Base-by-base conservation (phyloP, 2,888 invertebrate species). In the Callyntrura guangdongensis region DNA sequence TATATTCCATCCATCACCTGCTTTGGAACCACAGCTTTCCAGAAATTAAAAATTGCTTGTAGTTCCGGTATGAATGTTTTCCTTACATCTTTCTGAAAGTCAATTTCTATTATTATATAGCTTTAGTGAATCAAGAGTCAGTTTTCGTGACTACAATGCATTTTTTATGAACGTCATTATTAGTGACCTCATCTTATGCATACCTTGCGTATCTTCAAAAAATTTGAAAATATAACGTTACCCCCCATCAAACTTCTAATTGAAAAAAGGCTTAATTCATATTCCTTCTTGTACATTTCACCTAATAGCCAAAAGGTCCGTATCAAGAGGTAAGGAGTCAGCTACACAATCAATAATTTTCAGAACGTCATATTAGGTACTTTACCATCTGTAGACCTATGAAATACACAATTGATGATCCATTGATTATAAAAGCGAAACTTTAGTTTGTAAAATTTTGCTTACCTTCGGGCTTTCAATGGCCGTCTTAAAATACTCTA, bases 251-350 rank as follows among this genome's bases (percentile, higher is more conserved):
- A 9, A 64, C 6, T 0, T 22, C 64, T 22, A 22, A 64, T 9
- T 25, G 3, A 2, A 5, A 0, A n/a, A 45, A 72, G 36, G 5
- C n/a, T 36, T 3, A 3, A 0, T 20, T 83, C 47, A 25, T 83
- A 64, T 17, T 83, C 45, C 47, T 36, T 36, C 45, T 36, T 64
- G 11, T 59, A 64, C 61, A 83, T 61, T 22, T 61, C 82, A 47
- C 82, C 82, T 4, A 83, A 8, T 0, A 83, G 11, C 82, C 82
- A 83, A 20, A 83, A 47, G 0, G 8, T 45, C 20, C 82, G 36
- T 64, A 83, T 56, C 11, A 3, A 2, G 11, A 53, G 2, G n/a
- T 53, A 14, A 14, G 53, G 11, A 11, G 53, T 1, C 3, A 53
- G 53, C 53, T 53, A n/a, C n/a, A n/a, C n/a, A n/a, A n/a, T n/a